Evolutionary conservation across 2,888 invertebrate genomes (phyloP).

Genomic region (Lymantria monacha): DNA sequence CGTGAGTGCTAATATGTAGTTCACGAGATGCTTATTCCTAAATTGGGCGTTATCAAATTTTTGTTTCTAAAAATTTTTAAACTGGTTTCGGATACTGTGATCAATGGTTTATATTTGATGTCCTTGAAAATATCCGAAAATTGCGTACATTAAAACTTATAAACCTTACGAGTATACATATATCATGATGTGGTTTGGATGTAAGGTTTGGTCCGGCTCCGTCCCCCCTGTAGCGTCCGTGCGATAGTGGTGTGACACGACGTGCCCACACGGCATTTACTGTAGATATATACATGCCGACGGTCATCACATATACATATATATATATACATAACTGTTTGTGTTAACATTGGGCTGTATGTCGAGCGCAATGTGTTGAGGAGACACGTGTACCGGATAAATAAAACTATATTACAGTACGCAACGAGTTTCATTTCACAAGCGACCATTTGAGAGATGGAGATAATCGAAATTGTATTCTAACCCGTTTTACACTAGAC

Average conservation of each 20-base stretch:
- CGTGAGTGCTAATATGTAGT: no score
- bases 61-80: no score
- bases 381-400: constrained; percentile 71
- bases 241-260: constrained; percentile 56
- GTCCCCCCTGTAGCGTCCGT: no score
- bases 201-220: no score
- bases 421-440: constrained; percentile 44
- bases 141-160: no score
- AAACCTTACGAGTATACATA: no score
- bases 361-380: constrained; percentile 74
- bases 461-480: constrained; percentile 10
- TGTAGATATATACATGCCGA: constrained; percentile 45
- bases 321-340: constrained; percentile 72
- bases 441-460: constrained; percentile 20
- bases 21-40: no score
- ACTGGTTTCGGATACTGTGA: no score
- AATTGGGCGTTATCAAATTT: no score
- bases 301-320: constrained; percentile 55
- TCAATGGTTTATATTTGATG: no score
- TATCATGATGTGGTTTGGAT: no score
- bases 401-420: constrained; percentile 63
- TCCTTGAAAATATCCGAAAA: no score
- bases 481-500: constrained; percentile 14
- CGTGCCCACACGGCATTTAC: constrained; percentile 61
- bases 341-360: constrained; percentile 76